These are phyloP conservation scores for Xenopus laevis DNA, from an alignment of 2,113 vertebrate genomes.

Conservation along the genomic window DNA sequence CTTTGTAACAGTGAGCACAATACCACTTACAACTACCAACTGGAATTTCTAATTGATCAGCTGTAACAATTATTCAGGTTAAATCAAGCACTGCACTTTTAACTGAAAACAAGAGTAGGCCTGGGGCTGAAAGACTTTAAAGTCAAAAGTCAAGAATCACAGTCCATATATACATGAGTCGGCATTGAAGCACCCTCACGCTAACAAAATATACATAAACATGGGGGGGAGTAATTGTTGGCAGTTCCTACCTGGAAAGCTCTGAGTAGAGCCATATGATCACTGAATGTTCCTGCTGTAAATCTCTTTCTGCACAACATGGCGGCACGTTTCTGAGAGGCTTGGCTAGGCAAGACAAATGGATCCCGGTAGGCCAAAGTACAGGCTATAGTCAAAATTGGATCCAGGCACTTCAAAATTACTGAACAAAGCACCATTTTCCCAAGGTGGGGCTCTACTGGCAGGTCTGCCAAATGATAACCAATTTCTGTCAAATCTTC, in stretches of 20 bases:
- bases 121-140: no score
- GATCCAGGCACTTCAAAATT: conserved; percentile 91
- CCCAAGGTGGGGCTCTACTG: conserved; percentile 90
- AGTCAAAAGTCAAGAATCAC: no score
- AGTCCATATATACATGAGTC: no score
- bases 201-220: no score
- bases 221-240: no score
- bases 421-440: conserved; percentile 94
- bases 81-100: no score
- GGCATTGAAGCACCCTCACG: no score
- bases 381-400: conserved; percentile 91
- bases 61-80: no score
- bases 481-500: conserved; percentile 92
- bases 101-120: no score
- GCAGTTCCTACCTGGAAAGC: conserved; percentile 82
- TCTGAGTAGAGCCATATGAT: conserved; percentile 93
- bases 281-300: conserved; percentile 82
- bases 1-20: no score
- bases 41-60: no score
- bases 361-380: conserved; percentile 87
- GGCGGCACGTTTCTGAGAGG: conserved; percentile 80
- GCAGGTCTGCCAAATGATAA: conserved; percentile 86
- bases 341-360: conserved; percentile 80
- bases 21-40: no score
- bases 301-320: conserved; percentile 82